A percentile compares a stretch with the other conserved stretches of the same genome.
Evolutionary conservation across 2,797 vertebrate species (phyloP).

Genomic region (Crenuchus spilurus): DNA sequence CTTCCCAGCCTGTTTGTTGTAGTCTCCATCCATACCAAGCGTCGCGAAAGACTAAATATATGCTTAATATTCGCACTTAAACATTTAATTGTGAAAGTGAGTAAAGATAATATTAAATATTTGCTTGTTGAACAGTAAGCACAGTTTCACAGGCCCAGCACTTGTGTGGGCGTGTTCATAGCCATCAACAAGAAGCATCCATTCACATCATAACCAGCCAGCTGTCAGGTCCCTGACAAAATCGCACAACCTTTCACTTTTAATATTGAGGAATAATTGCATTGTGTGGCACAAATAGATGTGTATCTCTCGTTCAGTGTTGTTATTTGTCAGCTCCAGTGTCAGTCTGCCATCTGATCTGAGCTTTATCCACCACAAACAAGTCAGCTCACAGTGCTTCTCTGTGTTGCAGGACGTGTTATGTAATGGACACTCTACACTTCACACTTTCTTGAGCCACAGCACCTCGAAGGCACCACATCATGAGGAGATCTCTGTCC

Average conservation of each 20-base stretch:
- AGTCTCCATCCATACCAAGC: no score
- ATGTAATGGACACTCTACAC: constrained; percentile 81
- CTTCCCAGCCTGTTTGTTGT: no score
- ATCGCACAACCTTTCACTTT: no score
- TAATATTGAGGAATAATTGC: no score
- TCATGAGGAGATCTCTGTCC: constrained; percentile 84
- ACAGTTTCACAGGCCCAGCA: constrained; percentile 42
- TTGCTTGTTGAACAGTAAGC: neutral
- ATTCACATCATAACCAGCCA: neutral
- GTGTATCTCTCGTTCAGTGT: neutral
- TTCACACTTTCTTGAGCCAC: constrained; percentile 82
- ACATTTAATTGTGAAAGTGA: no score
- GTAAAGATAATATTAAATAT: no score
- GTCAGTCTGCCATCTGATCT: neutral
- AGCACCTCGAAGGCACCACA: constrained; percentile 79
- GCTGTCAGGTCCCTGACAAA: no score
- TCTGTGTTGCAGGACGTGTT: constrained; percentile 81
- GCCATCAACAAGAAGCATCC: constrained; percentile 7
- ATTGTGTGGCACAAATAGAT: neutral
- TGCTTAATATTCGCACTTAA: no score
- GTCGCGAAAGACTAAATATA: no score
- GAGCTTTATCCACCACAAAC: neutral
- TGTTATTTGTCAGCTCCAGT: neutral
- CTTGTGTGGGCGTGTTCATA: constrained; percentile 48
- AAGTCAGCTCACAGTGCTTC: neutral